Percentiles rank a stretch among this genome's conserved stretches.
Evolutionary conservation across 1,140 invertebrate species (phyloP).

Genomic region (Ostrea denselamellosa): DNA sequence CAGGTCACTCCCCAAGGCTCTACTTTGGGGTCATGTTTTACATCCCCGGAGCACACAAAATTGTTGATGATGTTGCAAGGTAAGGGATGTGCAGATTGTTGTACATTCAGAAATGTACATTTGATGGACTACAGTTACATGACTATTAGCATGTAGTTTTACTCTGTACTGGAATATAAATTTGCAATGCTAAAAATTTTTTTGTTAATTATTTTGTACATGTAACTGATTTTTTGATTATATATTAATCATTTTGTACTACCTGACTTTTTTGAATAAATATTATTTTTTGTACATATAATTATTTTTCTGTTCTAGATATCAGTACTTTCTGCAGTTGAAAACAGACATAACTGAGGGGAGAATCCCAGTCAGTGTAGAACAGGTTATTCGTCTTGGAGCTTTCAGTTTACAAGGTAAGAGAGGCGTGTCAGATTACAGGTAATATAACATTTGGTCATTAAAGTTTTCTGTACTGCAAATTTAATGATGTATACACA

Average conservation of each 20-base stretch:
- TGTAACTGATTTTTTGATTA: too few relatives aligned
- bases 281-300: too few relatives aligned
- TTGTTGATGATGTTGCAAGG: conserved; percentile 91
- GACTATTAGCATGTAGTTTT: too few relatives aligned
- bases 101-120: background rate
- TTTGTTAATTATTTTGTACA: too few relatives aligned
- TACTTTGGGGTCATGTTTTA: conserved; percentile 96
- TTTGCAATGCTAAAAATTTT: too few relatives aligned
- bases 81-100: conserved; percentile 66
- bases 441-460: too few relatives aligned
- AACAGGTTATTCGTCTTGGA: conserved; percentile 92
- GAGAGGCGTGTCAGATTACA: background rate
- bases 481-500: too few relatives aligned
- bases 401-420: conserved; percentile 93
- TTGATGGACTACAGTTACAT: too few relatives aligned
- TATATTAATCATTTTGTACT: too few relatives aligned
- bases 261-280: too few relatives aligned
- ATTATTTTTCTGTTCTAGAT: background rate
- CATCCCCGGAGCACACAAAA: conserved; percentile 85
- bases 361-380: conserved; percentile 89
- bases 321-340: conserved; percentile 90
- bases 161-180: too few relatives aligned
- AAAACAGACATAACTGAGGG: conserved; percentile 97
- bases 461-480: too few relatives aligned
- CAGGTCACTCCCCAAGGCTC: conserved; percentile 81